These are phyloP conservation scores for Gari tellinella DNA, from an alignment of 2,888 invertebrate species.

Conservation along the genomic window DNA sequence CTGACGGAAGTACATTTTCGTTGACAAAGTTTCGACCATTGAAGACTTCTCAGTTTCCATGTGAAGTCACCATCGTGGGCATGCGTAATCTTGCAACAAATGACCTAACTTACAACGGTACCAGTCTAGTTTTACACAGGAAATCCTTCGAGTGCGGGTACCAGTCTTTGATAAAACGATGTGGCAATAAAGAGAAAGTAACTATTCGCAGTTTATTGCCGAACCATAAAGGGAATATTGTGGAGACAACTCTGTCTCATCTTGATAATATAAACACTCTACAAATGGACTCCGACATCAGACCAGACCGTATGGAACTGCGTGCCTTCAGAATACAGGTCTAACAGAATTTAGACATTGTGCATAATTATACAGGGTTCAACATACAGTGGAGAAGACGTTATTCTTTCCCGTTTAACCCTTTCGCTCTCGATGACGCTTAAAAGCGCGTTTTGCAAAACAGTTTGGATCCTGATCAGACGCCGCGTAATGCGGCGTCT, in stretches of 20 bases:
- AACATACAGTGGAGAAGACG: no score
- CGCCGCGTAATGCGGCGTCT: no score
- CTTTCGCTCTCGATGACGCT: no score
- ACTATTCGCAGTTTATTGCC: constrained; percentile 40
- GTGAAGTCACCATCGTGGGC: constrained; percentile 72
- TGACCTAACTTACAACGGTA: constrained; percentile 72
- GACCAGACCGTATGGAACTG: constrained; percentile 66
- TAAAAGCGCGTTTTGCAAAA: no score
- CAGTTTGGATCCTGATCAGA: no score
- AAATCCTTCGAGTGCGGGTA: constrained; percentile 73
- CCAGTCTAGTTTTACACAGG: constrained; percentile 74
- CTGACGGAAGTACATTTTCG: constrained; percentile 58
- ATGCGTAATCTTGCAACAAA: constrained; percentile 73
- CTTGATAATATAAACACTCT: constrained; percentile 63
- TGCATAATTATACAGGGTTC: no score
- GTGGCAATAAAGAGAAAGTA: constrained; percentile 43
- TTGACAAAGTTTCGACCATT: constrained; percentile 53
- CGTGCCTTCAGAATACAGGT: constrained; percentile 37
- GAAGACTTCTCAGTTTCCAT: constrained; percentile 66
- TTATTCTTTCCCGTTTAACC: no score
- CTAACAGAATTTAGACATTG: no score
- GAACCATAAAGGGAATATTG: constrained; percentile 27
- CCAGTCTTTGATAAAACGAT: constrained; percentile 53
- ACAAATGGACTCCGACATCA: constrained; percentile 44
- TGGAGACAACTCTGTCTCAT: constrained; percentile 76